Conservation (phyloP, 1,140 invertebrate genomes). For the Lordiphosa mommai region DNA sequence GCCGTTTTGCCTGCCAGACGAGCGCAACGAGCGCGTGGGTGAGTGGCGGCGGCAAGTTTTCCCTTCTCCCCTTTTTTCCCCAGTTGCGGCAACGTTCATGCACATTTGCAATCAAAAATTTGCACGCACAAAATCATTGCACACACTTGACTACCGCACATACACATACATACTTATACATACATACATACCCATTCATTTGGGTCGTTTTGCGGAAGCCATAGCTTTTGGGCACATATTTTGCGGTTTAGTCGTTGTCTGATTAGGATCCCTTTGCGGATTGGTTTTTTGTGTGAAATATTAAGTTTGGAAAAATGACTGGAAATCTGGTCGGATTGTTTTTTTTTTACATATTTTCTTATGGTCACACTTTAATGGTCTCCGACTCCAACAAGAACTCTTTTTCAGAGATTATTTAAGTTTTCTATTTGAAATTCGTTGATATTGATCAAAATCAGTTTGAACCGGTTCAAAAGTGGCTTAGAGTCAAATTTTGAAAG, state of each 20-base stretch:
- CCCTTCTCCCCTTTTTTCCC: neutral
- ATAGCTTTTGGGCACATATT: slow-evolving; percentile 33
- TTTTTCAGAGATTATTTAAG: too few species aligned
- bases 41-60: slow-evolving; percentile 14
- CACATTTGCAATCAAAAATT: slow-evolving; percentile 53
- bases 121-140: slow-evolving; percentile 57
- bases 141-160: neutral
- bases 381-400: too few species aligned
- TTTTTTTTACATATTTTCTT: neutral
- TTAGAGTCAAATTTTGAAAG: too few species aligned
- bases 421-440: too few species aligned
- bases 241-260: slow-evolving; percentile 42
- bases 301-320: neutral
- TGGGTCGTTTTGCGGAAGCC: slow-evolving; percentile 60
- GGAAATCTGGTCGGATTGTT: neutral
- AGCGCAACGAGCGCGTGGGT: slow-evolving; percentile 3
- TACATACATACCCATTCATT: slow-evolving; percentile 14
- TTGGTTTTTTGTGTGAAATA: slow-evolving; percentile 4
- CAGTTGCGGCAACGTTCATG: neutral
- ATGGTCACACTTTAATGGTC: too few species aligned
- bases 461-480: too few species aligned
- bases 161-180: neutral
- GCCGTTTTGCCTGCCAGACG: neutral
- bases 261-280: slow-evolving; percentile 4
- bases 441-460: too few species aligned